phyloP scores from a whole-genome alignment of 1,140 invertebrate genomes.

The Oreohelix idahoensis region DNA sequence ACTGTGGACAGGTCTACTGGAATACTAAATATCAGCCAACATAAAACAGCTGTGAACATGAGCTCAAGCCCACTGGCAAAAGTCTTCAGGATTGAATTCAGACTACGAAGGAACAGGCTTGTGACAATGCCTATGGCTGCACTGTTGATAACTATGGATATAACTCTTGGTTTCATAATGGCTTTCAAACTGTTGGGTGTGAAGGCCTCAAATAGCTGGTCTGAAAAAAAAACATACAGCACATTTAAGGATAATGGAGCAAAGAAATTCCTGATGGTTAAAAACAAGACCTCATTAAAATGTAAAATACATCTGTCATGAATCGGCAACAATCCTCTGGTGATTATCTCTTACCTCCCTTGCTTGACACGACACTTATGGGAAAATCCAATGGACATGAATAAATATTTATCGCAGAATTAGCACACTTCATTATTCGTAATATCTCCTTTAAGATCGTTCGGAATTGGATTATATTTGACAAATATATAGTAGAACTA shows the following conservation, averaged over 20 bases:
- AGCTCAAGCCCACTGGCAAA: conserved; percentile 95
- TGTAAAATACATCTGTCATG: too few relatives aligned
- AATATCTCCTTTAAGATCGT: too few relatives aligned
- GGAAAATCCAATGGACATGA: too few relatives aligned
- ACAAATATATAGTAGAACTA: too few relatives aligned
- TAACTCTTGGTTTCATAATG: conserved; percentile 80
- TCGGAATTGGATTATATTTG: too few relatives aligned
- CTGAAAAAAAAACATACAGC: too few relatives aligned
- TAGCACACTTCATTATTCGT: too few relatives aligned
- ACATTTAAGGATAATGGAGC: not conserved
- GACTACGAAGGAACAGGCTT: conserved; percentile 91
- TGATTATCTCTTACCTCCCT: too few relatives aligned
- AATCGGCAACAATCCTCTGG: too few relatives aligned
- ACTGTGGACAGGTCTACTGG: conserved; percentile 87
- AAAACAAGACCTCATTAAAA: not conserved
- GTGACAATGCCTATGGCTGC: conserved; percentile 93
- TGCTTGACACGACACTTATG: too few relatives aligned
- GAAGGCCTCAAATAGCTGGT: conserved; percentile 34
- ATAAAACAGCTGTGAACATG: conserved; percentile 90
- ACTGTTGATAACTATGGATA: conserved; percentile 91
- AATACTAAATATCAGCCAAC: conserved; percentile 91
- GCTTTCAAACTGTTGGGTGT: conserved; percentile 74
- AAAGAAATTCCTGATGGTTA: not conserved
- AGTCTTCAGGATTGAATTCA: conserved; percentile 96
- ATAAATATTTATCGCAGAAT: too few relatives aligned